A percentile compares a stretch with the other conserved stretches of the same genome.
These are phyloP conservation scores for Drosophila gunungcola DNA, from an alignment of 1,140 invertebrate genomes.

Conservation along the genomic window DNA sequence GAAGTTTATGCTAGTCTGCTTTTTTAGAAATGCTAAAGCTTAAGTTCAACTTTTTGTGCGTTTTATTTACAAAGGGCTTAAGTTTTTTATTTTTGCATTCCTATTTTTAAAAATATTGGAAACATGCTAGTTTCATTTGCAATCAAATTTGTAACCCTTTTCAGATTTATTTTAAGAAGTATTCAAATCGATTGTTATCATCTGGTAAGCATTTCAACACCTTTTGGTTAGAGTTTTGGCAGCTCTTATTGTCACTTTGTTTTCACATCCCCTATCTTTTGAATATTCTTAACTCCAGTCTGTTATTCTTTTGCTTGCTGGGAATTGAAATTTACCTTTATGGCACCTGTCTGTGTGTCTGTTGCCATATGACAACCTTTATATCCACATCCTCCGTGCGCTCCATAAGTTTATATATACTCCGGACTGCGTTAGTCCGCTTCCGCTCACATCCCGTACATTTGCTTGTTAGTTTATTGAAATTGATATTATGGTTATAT, in stretches of 20 bases:
- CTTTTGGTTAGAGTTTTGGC: constrained; percentile 17
- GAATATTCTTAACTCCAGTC: constrained; percentile 1
- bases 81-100: neutral
- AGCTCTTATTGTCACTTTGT: constrained; percentile 8
- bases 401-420: constrained; percentile 51
- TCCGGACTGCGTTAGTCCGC: constrained; percentile 17
- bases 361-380: constrained; percentile 49
- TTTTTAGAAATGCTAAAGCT: constrained; percentile 1
- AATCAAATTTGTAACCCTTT: too few species aligned
- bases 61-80: neutral
- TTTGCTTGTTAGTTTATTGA: constrained; percentile 81
- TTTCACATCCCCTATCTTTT: constrained; percentile 23
- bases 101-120: too few species aligned
- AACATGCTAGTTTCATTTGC: neutral
- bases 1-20: neutral
- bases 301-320: constrained; percentile 8
- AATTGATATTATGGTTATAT: constrained; percentile 77
- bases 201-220: constrained; percentile 12
- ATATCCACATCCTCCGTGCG: constrained; percentile 19
- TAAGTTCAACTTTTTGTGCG: neutral
- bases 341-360: constrained; percentile 30
- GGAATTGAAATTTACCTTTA: constrained; percentile 72
- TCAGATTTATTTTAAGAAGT: neutral
- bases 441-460: constrained; percentile 47
- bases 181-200: neutral